Evolutionary conservation across 1,140 invertebrate genomes (phyloP).

Genomic region (Conopomorpha cramerella): DNA sequence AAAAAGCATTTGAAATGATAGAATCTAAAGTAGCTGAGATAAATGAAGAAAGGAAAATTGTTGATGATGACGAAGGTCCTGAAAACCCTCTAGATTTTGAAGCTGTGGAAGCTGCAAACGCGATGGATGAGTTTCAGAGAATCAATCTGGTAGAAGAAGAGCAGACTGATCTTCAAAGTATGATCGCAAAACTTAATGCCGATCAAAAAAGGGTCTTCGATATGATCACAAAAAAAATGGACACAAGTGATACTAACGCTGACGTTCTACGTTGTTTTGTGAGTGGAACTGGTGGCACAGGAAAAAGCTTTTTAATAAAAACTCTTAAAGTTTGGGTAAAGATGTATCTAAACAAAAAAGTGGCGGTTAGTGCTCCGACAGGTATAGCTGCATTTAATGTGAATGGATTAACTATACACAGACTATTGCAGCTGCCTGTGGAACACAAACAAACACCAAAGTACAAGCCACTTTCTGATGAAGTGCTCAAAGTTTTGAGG

Average conservation of each 20-base stretch:
- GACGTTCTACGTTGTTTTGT: constrained; percentile 6
- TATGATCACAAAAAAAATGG: constrained; percentile 9
- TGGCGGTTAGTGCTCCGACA: constrained; percentile 10
- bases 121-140: constrained; percentile 2
- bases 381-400: constrained; percentile 17
- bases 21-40: constrained; percentile 2
- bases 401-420: constrained; percentile 12
- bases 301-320: constrained; percentile 13
- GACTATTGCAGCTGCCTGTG: constrained; percentile 11
- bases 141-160: constrained; percentile 1
- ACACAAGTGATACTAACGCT: constrained; percentile 1
- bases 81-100: constrained; percentile 4
- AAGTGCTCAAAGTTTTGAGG: constrained; percentile 10
- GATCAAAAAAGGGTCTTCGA: constrained; percentile 14
- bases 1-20: constrained; percentile 5
- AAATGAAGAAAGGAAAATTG: neutral
- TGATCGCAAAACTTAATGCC: constrained; percentile 11
- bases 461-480: constrained; percentile 13
- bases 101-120: constrained; percentile 2
- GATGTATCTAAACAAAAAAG: constrained; percentile 9
- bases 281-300: constrained; percentile 12
- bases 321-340: constrained; percentile 10
- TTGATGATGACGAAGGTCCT: constrained; percentile 5
- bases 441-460: constrained; percentile 13
- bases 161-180: neutral